These are phyloP conservation scores for Theristicus caerulescens DNA, from an alignment of 2,113 vertebrate species.

Conservation along the genomic window DNA sequence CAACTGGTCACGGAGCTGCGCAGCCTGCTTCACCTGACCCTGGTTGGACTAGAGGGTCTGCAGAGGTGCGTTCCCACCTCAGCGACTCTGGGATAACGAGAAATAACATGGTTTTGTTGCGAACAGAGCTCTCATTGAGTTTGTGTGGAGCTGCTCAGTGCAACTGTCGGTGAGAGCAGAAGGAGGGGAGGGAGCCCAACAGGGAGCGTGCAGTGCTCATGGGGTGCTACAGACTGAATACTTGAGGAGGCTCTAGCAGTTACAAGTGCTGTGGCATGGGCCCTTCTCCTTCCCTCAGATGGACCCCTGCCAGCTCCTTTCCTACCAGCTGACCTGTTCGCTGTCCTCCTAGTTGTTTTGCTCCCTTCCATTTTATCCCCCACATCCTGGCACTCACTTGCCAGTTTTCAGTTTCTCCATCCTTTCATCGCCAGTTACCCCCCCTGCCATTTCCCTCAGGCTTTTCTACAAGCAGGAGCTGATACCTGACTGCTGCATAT, in stretches of 20 bases:
- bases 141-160: neutral
- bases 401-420: neutral
- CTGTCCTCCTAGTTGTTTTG: neutral
- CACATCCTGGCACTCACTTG: neutral
- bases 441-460: neutral
- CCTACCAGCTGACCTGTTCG: accelerated
- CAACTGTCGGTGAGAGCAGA: neutral
- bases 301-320: neutral
- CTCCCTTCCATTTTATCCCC: neutral
- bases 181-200: neutral
- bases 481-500: accelerated
- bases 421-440: neutral
- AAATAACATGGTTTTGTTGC: accelerated
- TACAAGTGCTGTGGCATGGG: neutral
- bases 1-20: accelerated
- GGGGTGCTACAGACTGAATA: neutral
- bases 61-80: neutral
- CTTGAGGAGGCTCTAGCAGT: neutral
- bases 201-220: accelerated
- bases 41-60: neutral
- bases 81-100: neutral
- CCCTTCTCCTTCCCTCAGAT: neutral
- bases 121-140: accelerated
- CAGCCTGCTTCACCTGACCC: neutral
- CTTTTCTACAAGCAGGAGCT: neutral